Conservation (phyloP, 2,888 invertebrate genomes). For the Heliconius hortense region DNA sequence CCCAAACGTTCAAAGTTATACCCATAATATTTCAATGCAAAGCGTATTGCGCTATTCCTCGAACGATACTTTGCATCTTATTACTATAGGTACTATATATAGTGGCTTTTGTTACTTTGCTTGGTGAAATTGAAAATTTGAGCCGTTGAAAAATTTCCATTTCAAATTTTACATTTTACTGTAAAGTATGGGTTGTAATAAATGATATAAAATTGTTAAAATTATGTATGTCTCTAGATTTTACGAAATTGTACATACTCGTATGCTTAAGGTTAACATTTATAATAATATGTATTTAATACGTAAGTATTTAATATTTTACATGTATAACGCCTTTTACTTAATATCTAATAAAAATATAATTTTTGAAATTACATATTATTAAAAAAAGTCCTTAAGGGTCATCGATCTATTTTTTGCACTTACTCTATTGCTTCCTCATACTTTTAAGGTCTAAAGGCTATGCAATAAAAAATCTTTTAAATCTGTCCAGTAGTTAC, state of each 20-base stretch:
- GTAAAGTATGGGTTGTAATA: conserved; percentile 8
- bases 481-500: no score
- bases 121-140: conserved; percentile 19
- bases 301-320: no score
- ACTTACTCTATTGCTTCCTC: no score
- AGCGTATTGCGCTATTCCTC: conserved; percentile 23
- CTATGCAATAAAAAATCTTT: no score
- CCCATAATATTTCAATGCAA: conserved; percentile 22
- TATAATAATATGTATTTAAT: no score
- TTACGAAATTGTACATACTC: background rate
- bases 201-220: background rate
- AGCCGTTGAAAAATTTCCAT: conserved; percentile 14
- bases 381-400: no score
- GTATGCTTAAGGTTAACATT: no score
- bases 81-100: conserved; percentile 9
- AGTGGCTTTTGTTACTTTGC: conserved; percentile 17
- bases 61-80: conserved; percentile 26
- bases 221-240: background rate
- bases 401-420: no score
- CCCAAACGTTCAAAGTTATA: conserved; percentile 14
- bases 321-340: no score
- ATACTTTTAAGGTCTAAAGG: no score
- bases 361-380: no score
- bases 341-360: no score
- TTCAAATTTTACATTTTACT: conserved; percentile 6